Percentiles rank a stretch among this genome's conserved stretches.
Conservation (phyloP, 2,113 vertebrate genomes). For the Pogonocichla stellata region DNA sequence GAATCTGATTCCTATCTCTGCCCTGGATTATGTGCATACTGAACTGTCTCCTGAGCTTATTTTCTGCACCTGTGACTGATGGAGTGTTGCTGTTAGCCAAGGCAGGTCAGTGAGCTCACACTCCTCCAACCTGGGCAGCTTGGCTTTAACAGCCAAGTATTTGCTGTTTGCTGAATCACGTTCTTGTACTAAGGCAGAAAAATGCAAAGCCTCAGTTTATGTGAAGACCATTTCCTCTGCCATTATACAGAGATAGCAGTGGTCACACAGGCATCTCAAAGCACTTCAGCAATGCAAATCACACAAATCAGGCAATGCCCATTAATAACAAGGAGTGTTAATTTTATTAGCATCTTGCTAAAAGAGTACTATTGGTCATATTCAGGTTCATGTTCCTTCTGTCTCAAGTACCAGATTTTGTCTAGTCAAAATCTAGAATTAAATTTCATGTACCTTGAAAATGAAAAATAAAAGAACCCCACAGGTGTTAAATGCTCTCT, state of each 20-base stretch:
- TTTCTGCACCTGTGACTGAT: background rate
- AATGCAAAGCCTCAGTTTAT: background rate
- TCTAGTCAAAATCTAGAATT: background rate
- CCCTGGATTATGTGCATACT: background rate
- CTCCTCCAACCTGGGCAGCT: background rate
- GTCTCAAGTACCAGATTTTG: background rate
- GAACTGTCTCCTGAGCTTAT: background rate
- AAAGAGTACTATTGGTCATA: background rate
- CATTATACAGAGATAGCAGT: background rate
- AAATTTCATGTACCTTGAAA: accelerated
- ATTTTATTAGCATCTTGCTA: background rate
- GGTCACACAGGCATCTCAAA: background rate
- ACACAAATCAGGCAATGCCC: background rate
- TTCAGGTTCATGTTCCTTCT: background rate
- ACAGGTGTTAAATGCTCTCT: background rate
- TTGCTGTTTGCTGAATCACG: background rate
- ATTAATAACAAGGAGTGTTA: background rate
- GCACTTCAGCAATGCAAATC: background rate
- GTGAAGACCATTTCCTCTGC: background rate
- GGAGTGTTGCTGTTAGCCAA: background rate
- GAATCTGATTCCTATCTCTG: background rate
- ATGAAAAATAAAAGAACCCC: background rate
- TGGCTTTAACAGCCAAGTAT: background rate
- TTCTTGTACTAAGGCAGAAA: background rate
- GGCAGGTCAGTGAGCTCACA: background rate